Percentiles rank a stretch among this genome's conserved stretches.
Evolutionary conservation across 2,113 vertebrate species (phyloP).

Genomic region (Spermophilus dauricus): DNA sequence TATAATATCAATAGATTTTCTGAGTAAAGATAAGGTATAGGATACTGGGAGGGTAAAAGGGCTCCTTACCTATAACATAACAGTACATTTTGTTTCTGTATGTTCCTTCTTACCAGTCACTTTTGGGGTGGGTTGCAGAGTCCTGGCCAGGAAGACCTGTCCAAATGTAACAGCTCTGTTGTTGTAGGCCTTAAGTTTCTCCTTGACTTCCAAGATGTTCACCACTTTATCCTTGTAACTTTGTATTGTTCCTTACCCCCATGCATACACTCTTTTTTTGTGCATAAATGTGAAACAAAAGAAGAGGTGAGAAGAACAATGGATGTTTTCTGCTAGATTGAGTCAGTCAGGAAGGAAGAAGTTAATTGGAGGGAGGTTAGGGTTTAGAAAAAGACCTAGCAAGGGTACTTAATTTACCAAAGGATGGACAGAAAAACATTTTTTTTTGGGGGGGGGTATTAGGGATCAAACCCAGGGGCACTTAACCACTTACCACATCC

Average conservation of each 20-base stretch:
- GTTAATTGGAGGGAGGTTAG: background rate
- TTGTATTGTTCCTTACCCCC: fast-evolving
- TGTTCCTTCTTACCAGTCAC: background rate
- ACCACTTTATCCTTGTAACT: background rate
- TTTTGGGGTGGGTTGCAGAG: background rate
- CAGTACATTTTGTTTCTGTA: background rate
- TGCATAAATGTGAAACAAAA: background rate
- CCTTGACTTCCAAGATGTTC: background rate
- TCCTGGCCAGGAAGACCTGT: background rate
- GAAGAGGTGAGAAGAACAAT: background rate
- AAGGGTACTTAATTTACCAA: background rate
- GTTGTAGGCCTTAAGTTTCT: background rate
- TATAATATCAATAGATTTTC: background rate
- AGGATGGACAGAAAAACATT: background rate
- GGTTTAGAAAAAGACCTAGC: background rate
- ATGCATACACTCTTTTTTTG: background rate
- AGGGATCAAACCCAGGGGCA: background rate
- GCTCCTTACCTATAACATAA: background rate
- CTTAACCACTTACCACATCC: background rate
- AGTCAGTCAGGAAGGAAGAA: background rate
- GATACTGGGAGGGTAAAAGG: background rate
- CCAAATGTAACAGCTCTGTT: background rate
- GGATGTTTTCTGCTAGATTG: background rate
- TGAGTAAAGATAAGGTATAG: background rate
- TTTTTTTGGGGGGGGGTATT: background rate